Base-by-base conservation (phyloP, 2,888 invertebrate genomes). In the Himalopsyche tibetana region DNA sequence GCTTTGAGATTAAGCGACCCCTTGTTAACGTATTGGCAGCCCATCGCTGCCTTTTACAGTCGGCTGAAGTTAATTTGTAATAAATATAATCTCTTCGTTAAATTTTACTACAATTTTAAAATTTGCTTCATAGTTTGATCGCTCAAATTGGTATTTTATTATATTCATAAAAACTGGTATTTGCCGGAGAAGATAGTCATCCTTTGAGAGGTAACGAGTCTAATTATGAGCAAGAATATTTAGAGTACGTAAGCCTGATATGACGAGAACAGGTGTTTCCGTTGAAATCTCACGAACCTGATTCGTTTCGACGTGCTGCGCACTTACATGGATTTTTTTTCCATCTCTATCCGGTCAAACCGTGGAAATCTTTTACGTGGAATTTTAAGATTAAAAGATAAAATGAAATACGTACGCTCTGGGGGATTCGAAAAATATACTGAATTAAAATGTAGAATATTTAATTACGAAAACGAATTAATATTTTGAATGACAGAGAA, bases 191-290 rank as follows among this genome's bases (percentile, higher is more conserved):
- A 38, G 80, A 63, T 63, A 63, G 63, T 19, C 80, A 80, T 80
- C 80, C 80, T 80, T 17, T 42, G 80, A 42, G 80, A 80, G 40
- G 80, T 36, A 80, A 80, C 36, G 80, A 80, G 63, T 83, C 83
- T 74, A 74, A 83, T 83, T 83, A 69, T 74, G 38, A 45, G 40
- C 83, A 83, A 69, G 55, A 40, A 56, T 80, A 80, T 80, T 80
- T 82, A 56, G n/a, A 56, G 63, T 56, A 56, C 55, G 38, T 38
- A 17, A 19, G 82, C 19, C 17, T 84, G 69, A 84, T 81, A 45
- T 36, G 40, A 80, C 15, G 19, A 79, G 63, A 63, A 56, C 84
- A 84, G 84, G 84, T 84, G 84, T 55, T 56, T 84, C 84, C 42
- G 42, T 63, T 42, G 81, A n/a, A 56, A 80, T 63, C 63, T 84